Evolutionary conservation across 2,113 vertebrate species (phyloP).

Genomic region (Pycnonotus jocosus): DNA sequence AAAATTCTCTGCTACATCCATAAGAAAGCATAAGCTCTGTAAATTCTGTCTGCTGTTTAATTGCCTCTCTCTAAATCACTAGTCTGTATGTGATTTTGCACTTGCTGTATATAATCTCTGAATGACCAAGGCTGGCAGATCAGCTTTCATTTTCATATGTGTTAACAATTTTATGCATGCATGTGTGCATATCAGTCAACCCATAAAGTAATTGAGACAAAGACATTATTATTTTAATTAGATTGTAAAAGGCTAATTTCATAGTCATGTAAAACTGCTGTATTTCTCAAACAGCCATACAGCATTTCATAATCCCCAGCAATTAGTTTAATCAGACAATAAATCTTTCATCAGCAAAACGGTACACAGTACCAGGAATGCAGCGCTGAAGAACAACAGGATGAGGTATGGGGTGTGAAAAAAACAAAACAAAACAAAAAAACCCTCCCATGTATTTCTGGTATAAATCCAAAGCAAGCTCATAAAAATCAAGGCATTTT

Average conservation of each 20-base stretch:
- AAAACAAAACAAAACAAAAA: not conserved
- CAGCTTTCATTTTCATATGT: not conserved
- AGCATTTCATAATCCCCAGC: not conserved
- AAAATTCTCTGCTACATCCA: not conserved
- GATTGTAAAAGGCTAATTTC: constrained; percentile 14
- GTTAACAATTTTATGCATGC: not conserved
- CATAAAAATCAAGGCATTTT: not conserved
- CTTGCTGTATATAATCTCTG: not conserved
- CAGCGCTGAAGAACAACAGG: not conserved
- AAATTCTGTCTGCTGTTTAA: not conserved
- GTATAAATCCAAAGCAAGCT: not conserved
- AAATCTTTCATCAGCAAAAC: constrained; percentile 7
- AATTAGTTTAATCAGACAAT: constrained; percentile 25
- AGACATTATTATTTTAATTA: not conserved
- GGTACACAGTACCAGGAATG: not conserved
- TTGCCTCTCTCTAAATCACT: not conserved
- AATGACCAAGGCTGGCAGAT: not conserved
- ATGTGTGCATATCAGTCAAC: not conserved
- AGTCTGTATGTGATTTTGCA: not conserved
- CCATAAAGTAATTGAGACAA: not conserved
- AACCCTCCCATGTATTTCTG: not conserved
- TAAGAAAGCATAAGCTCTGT: not conserved
- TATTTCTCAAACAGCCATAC: not conserved
- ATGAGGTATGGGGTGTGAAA: not conserved
- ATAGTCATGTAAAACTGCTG: not conserved